phyloP scores from a whole-genome alignment of 2,888 invertebrate species.

The Pollenia griseotomentosa region DNA sequence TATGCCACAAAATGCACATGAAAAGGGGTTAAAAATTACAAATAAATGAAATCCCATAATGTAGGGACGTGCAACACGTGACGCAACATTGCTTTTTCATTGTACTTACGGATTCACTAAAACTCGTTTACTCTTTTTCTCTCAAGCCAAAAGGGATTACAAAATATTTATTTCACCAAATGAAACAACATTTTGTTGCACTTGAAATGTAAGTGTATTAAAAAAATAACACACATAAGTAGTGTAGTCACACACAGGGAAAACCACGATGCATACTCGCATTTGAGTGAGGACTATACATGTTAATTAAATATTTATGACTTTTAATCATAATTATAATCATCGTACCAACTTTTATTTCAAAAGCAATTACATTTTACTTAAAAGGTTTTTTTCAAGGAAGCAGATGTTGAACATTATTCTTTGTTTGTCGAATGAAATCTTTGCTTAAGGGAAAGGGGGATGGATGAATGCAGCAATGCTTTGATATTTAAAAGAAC shows the following conservation, averaged over 20 bases:
- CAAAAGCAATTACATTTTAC: slow-evolving; percentile 35
- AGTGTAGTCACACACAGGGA: neutral
- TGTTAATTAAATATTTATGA: slow-evolving; percentile 54
- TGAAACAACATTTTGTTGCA: slow-evolving; percentile 19
- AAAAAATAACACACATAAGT: slow-evolving; percentile 12
- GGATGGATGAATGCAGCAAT: neutral
- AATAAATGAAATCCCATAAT: slow-evolving; percentile 67
- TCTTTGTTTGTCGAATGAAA: neutral
- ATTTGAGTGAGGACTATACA: neutral
- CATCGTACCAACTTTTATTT: neutral
- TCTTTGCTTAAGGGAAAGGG: no score
- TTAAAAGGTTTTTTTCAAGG: neutral
- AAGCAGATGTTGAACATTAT: slow-evolving; percentile 19
- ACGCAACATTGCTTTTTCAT: slow-evolving; percentile 63
- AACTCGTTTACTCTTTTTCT: slow-evolving; percentile 42
- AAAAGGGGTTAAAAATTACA: slow-evolving; percentile 62
- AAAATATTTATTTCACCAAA: slow-evolving; percentile 36
- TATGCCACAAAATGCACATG: slow-evolving; percentile 52
- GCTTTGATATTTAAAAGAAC: neutral
- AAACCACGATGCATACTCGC: neutral
- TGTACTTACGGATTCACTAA: slow-evolving; percentile 43
- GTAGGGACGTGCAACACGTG: slow-evolving; percentile 71
- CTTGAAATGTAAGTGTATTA: slow-evolving; percentile 45
- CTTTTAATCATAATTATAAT: slow-evolving; percentile 53
- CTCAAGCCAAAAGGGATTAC: slow-evolving; percentile 40